These are phyloP conservation scores for Andrena fulva DNA, from an alignment of 2,888 invertebrate genomes.

Conservation along the genomic window DNA sequence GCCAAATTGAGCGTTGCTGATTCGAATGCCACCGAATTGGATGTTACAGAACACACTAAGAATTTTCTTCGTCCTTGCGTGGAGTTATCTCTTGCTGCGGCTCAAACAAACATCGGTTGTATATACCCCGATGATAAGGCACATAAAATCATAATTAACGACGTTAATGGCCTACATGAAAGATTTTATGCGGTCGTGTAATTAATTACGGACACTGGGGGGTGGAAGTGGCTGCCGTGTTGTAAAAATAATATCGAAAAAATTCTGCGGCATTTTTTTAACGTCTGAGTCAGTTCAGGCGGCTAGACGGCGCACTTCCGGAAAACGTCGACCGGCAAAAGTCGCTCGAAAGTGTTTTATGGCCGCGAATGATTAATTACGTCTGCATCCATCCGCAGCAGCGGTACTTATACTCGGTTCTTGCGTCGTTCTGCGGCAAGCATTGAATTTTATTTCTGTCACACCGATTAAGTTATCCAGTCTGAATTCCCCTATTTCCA, in stretches of 20 bases:
- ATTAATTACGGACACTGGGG: slow-evolving; percentile 45
- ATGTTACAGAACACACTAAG: slow-evolving; percentile 19
- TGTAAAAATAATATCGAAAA: slow-evolving; percentile 28
- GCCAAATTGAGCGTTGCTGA: background rate
- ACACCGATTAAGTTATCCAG: background rate
- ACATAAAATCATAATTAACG: slow-evolving; percentile 37
- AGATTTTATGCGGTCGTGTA: slow-evolving; percentile 49
- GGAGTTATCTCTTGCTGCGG: slow-evolving; percentile 1
- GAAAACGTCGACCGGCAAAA: slow-evolving; percentile 32
- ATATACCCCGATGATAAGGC: slow-evolving; percentile 23
- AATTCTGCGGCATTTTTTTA: slow-evolving; percentile 28
- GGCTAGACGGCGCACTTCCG: slow-evolving; percentile 32
- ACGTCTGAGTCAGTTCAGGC: slow-evolving; percentile 1
- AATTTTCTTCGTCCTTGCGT: slow-evolving; percentile 3
- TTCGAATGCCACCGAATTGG: background rate
- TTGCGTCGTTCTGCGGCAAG: background rate
- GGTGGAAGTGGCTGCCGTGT: slow-evolving; percentile 2
- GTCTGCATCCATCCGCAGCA: slow-evolving; percentile 30
- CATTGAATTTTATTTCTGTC: slow-evolving; percentile 1
- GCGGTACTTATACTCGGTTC: background rate
- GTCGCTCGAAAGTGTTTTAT: slow-evolving; percentile 34
- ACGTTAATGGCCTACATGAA: slow-evolving; percentile 33
- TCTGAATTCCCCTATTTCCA: background rate
- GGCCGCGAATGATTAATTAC: slow-evolving; percentile 48
- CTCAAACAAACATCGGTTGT: background rate